A percentile compares a stretch with the other conserved stretches of the same genome.
phyloP scores from a whole-genome alignment of 1,140 invertebrate species.

The Listronotus bonariensis region DNA sequence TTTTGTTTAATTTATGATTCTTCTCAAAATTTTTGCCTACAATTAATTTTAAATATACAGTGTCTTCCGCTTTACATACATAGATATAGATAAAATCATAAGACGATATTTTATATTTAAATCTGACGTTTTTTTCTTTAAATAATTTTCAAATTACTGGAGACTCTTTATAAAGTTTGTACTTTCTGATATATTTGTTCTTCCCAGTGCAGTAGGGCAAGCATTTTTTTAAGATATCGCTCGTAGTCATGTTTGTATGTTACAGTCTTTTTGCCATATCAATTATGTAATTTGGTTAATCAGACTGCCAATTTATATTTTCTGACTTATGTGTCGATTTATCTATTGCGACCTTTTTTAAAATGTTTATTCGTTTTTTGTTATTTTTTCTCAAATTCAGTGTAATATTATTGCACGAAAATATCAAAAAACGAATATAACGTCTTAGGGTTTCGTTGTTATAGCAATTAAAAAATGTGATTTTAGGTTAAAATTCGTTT shows the following conservation, averaged over 20 bases:
- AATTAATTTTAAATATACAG: no score
- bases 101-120: no score
- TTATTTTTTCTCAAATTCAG: background rate
- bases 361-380: background rate
- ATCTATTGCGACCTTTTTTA: background rate
- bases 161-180: no score
- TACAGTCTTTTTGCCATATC: background rate
- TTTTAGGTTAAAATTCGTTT: slow-evolving; percentile 26
- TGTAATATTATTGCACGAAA: background rate
- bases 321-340: background rate
- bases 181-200: no score
- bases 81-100: no score
- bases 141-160: no score
- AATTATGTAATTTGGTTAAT: slow-evolving; percentile 3
- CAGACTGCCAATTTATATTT: slow-evolving; percentile 10
- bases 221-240: no score
- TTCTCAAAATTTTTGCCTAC: no score
- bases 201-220: no score
- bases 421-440: slow-evolving; percentile 2
- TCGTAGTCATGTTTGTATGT: background rate
- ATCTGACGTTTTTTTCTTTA: no score
- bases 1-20: no score
- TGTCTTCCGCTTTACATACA: no score
- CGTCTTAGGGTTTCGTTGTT: slow-evolving; percentile 9
- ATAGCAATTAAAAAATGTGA: slow-evolving; percentile 24